Conservation (phyloP, 2,888 invertebrate species). For the Volucella zonaria region DNA sequence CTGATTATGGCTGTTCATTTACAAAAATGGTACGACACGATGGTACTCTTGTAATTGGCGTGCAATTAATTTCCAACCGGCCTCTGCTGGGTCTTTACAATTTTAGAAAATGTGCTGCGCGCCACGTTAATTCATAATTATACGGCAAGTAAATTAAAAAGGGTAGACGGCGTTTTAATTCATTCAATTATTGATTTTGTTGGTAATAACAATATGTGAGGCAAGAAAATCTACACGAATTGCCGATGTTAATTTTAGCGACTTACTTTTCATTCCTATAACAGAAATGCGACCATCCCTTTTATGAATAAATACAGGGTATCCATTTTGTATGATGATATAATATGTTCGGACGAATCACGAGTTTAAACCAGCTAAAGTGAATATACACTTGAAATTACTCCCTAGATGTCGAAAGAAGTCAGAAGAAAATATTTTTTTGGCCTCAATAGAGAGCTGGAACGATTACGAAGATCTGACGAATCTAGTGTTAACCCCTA, state of each 20-base stretch:
- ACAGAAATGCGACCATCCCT: too few relatives aligned
- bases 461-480: too few relatives aligned
- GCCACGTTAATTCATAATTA: conserved; percentile 20
- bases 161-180: not conserved
- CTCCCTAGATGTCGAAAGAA: too few relatives aligned
- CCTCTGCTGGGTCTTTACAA: conserved; percentile 8
- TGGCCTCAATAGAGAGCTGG: too few relatives aligned
- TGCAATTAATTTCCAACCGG: conserved; percentile 41
- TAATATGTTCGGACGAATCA: too few relatives aligned
- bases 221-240: not conserved
- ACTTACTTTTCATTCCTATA: too few relatives aligned
- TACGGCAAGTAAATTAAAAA: conserved; percentile 16
- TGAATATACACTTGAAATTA: too few relatives aligned
- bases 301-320: too few relatives aligned
- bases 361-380: too few relatives aligned
- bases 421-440: too few relatives aligned
- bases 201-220: not conserved
- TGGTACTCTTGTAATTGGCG: conserved; percentile 28
- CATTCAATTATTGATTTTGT: not conserved
- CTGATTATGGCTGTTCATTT: conserved; percentile 13
- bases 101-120: conserved; percentile 25
- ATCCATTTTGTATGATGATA: too few relatives aligned
- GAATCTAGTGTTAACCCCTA: too few relatives aligned
- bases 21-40: conserved; percentile 10
- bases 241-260: not conserved